These are phyloP conservation scores for Chondrosia reniformis DNA, from an alignment of 37 sponge, comb jelly and placozoan genomes.

Conservation along the genomic window DNA sequence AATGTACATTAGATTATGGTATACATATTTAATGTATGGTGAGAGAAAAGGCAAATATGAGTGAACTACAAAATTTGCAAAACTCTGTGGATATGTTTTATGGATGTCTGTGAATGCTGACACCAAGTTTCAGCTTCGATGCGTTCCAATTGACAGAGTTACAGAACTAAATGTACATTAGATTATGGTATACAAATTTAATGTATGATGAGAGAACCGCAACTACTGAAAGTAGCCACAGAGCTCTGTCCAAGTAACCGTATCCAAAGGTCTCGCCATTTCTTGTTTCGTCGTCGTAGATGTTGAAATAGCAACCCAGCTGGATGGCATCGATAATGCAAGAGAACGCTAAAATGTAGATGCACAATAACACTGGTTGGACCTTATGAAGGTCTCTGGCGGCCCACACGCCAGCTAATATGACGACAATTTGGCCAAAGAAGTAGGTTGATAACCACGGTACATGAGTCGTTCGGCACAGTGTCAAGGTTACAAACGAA, in stretches of 20 bases:
- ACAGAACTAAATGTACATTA: no score
- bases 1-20: no score
- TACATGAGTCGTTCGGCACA: neutral
- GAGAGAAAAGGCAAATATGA: no score
- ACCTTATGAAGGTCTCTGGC: slow-evolving; percentile 11
- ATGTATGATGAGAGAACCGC: no score
- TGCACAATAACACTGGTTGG: slow-evolving; percentile 5
- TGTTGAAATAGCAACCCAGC: neutral
- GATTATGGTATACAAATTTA: no score
- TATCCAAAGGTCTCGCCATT: neutral
- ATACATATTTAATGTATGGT: no score
- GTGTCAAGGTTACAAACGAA: neutral
- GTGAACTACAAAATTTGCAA: no score
- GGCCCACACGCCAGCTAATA: slow-evolving; percentile 15
- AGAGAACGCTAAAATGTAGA: neutral
- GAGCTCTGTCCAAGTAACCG: neutral
- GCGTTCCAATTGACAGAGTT: no score
- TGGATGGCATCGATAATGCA: slow-evolving; percentile 13
- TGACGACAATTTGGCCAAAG: slow-evolving; percentile 21
- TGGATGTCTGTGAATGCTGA: no score
- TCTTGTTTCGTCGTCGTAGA: neutral
- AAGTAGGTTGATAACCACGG: slow-evolving; percentile 12
- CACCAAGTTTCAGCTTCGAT: no score
- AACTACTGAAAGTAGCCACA: neutral
- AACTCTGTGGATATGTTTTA: no score